A percentile compares a stretch with the other conserved stretches of the same genome.
phyloP scores from a whole-genome alignment of 1,140 invertebrate genomes.

The Nasonia longicornis region DNA sequence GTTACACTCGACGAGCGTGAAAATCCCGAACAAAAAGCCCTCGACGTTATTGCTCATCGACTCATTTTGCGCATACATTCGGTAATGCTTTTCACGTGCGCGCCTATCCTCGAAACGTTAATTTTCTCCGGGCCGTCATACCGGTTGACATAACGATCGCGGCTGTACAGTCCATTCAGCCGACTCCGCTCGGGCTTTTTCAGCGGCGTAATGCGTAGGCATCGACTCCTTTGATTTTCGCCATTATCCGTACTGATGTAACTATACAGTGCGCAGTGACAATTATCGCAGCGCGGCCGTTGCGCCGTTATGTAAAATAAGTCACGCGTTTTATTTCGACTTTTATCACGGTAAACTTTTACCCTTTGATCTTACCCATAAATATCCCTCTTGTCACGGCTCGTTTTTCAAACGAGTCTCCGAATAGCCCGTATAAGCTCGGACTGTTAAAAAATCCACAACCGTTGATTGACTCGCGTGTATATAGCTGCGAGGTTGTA shows the following conservation, averaged over 20 bases:
- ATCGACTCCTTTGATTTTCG: slow-evolving; percentile 3
- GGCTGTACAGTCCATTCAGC: background rate
- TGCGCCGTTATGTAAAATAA: background rate
- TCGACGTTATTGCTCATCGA: background rate
- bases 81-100: background rate
- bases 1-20: too few relatives aligned
- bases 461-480: too few relatives aligned
- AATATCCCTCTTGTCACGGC: background rate
- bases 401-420: too few relatives aligned
- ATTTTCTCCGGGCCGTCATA: background rate
- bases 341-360: background rate
- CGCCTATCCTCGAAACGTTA: background rate
- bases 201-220: background rate
- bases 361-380: too few relatives aligned
- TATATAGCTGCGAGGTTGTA: background rate
- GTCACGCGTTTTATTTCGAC: background rate
- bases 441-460: too few relatives aligned
- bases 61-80: background rate
- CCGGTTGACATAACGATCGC: background rate
- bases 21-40: background rate
- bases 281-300: background rate
- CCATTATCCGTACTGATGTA: background rate
- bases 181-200: background rate
- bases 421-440: too few relatives aligned
- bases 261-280: background rate